Percentiles rank a stretch among this genome's conserved stretches.
Conservation (phyloP, 1,140 invertebrate species). For the Sweltsa coloradensis region DNA sequence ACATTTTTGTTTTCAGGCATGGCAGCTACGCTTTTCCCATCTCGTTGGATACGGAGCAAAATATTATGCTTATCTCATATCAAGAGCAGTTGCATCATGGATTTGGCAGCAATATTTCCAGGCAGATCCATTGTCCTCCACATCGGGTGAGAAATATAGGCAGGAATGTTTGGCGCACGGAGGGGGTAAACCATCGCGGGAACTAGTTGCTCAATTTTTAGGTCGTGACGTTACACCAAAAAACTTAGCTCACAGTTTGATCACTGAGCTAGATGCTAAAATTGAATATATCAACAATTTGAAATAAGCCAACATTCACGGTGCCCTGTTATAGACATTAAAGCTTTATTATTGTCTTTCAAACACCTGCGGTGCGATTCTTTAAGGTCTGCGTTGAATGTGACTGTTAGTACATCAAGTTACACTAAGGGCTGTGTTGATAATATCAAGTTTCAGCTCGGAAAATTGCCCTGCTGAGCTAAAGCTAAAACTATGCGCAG, state of each 20-base stretch:
- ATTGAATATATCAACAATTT: slow-evolving; percentile 7
- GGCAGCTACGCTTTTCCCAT: slow-evolving; percentile 94
- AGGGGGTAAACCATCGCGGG: slow-evolving; percentile 67
- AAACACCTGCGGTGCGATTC: too few relatives aligned
- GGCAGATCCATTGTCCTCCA: slow-evolving; percentile 63
- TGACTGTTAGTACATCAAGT: too few relatives aligned
- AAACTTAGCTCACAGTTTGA: slow-evolving; percentile 34
- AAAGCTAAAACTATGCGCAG: too few relatives aligned
- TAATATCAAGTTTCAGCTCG: too few relatives aligned
- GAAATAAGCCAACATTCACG: too few relatives aligned
- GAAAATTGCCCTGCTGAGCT: too few relatives aligned
- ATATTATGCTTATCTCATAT: slow-evolving; percentile 96
- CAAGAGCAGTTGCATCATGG: slow-evolving; percentile 80
- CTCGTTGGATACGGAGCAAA: slow-evolving; percentile 95
- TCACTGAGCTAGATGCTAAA: slow-evolving; percentile 31
- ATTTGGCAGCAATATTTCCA: slow-evolving; percentile 89
- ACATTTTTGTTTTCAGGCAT: slow-evolving; percentile 48
- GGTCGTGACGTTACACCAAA: slow-evolving; percentile 49
- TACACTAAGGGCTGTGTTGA: too few relatives aligned
- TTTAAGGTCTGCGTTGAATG: too few relatives aligned
- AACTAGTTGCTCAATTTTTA: slow-evolving; percentile 61
- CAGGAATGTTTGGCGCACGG: slow-evolving; percentile 70
- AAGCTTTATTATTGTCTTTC: too few relatives aligned
- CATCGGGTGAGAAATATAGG: slow-evolving; percentile 64
- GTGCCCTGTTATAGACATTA: too few relatives aligned